Conservation (phyloP, 1,140 invertebrate genomes). For the Hycleus phaleratus region DNA sequence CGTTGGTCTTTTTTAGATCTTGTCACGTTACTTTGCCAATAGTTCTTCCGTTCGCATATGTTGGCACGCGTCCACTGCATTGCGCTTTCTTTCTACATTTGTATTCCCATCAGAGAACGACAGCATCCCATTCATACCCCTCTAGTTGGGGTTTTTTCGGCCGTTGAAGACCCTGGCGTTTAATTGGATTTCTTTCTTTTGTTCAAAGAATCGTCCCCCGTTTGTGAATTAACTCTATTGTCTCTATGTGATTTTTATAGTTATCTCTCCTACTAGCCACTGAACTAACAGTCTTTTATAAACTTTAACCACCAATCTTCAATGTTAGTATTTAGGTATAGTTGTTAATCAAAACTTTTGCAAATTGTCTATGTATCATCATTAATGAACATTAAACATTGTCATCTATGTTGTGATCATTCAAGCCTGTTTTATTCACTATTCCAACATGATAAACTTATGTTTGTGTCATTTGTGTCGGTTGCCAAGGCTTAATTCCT, state of each 20-base stretch:
- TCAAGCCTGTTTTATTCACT: too few species aligned
- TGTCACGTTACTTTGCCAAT: conserved; percentile 8
- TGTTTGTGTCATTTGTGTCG: too few species aligned
- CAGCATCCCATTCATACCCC: conserved; percentile 8
- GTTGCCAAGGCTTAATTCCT: too few species aligned
- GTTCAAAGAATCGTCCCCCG: conserved; percentile 12
- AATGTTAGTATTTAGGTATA: too few species aligned
- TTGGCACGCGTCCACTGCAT: conserved; percentile 13
- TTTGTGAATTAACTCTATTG: conserved; percentile 32
- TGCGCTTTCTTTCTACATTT: conserved; percentile 20
- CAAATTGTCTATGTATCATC: too few species aligned
- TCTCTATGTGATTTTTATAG: conserved; percentile 1
- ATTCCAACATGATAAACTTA: too few species aligned
- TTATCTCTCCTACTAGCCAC: too few species aligned
- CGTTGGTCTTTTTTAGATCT: not conserved
- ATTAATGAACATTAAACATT: too few species aligned
- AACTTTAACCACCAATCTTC: too few species aligned
- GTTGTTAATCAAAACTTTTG: too few species aligned
- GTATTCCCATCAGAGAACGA: conserved; percentile 24
- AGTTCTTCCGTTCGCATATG: conserved; percentile 5
- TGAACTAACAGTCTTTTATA: too few species aligned
- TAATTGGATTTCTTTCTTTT: conserved; percentile 32
- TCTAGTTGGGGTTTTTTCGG: not conserved
- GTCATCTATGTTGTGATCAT: too few species aligned
- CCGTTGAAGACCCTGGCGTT: conserved; percentile 14